These are phyloP conservation scores for Octomys mimax DNA, from an alignment of 2,797 vertebrate species.

Conservation along the genomic window DNA sequence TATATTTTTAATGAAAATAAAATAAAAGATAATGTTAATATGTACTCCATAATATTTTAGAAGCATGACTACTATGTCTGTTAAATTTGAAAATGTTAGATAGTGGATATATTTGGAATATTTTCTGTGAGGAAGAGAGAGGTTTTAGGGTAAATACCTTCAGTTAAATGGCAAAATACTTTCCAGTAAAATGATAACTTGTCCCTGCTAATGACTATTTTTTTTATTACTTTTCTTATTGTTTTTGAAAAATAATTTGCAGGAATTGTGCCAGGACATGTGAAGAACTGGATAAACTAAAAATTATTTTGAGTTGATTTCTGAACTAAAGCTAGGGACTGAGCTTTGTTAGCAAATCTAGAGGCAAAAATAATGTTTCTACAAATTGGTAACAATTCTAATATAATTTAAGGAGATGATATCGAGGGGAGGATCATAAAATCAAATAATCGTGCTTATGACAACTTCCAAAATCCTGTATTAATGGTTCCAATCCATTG, in stretches of 20 bases:
- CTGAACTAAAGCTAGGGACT: neutral
- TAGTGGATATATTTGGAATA: neutral
- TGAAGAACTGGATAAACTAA: neutral
- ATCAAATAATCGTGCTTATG: neutral
- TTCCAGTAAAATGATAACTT: neutral
- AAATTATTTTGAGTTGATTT: slow-evolving; percentile 25
- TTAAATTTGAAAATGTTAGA: neutral
- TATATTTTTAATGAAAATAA: slow-evolving; percentile 21
- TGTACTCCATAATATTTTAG: neutral
- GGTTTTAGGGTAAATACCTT: neutral
- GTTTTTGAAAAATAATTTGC: slow-evolving; percentile 9
- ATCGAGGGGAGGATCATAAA: neutral
- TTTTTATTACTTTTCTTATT: slow-evolving; percentile 36
- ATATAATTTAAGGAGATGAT: neutral
- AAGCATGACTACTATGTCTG: neutral
- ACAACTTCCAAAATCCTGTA: neutral
- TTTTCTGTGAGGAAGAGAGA: neutral
- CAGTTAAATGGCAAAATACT: neutral
- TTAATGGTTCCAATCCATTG: neutral
- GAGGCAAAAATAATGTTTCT: neutral
- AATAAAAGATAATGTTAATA: neutral
- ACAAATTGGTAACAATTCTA: neutral
- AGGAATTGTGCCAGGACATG: neutral
- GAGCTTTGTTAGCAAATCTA: neutral
- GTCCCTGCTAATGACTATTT: neutral